Base-by-base conservation (phyloP, 2,113 vertebrate species). In the Oryzias celebensis region DNA sequence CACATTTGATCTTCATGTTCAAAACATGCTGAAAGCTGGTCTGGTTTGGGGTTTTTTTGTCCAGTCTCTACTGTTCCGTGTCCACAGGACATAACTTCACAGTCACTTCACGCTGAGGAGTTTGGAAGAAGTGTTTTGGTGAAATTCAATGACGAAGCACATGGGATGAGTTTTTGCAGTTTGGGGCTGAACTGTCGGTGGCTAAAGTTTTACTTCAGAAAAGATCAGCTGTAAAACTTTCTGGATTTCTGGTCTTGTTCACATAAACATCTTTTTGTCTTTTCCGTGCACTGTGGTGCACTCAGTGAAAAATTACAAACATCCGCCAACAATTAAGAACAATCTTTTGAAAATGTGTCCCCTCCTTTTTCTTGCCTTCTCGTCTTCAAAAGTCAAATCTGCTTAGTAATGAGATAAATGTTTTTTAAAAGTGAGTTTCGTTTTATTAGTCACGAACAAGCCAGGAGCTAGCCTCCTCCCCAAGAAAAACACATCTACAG, bases 371-470 rank as follows among this genome's bases (percentile, higher is more conserved):
- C 67, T 45, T 46, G 56, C 68, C 80, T 52, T 48, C 23, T 61
- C 58, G 57, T 77, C 76, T 75, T 75, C 73, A 65, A 62, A 80
- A 89, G 76, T 80, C 86, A 89, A 90, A 90, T 86, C 73, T 91
- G 90, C 90, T 91, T 92, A 87, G 88, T 91, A 92, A 92, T 90
- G 85, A 89, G 88, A 87, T 90, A 87, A 90, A 91, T 91, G 86
- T 85, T 90, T 90, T 87, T 90, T 83, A 90, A 89, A 89, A 82
- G 80, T 83, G 83, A 85, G 87, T 88, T 90, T 88, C 79, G 84
- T 89, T 88, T 87, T 89, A 90, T 89, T 90, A 90, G 84, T 90
- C 86, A 86, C 86, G 87, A 91, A 87, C 85, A 89, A 86, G 90
- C 90, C 91, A 86, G 88, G 86, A 91, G 90, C 91, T 85, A 89